phyloP scores from a whole-genome alignment of 35 echinoderm and acorn worm species.

The Hemicentrotus pulcherrimus region DNA sequence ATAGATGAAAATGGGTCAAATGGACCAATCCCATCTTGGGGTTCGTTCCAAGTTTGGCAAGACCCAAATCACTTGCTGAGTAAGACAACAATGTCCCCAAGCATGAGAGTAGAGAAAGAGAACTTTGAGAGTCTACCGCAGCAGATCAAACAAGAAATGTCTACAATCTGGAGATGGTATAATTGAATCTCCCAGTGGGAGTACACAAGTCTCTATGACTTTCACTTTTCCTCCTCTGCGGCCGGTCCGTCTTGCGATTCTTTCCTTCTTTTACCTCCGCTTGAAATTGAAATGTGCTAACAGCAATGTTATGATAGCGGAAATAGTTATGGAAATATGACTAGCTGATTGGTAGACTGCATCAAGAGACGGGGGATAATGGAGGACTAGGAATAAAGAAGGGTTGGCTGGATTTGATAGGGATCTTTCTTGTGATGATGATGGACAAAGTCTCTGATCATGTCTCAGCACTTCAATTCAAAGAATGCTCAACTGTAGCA shows the following conservation, averaged over 20 bases:
- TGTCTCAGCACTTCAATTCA: not conserved
- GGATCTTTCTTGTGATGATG: conserved; percentile 11
- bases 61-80: not conserved
- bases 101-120: not conserved
- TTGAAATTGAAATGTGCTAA: conserved; percentile 13
- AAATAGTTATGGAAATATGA: conserved; percentile 20
- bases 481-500: not conserved
- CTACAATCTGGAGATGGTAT: conserved; percentile 36
- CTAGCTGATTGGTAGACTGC: not conserved
- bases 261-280: not conserved
- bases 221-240: not conserved
- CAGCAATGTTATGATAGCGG: conserved; percentile 16
- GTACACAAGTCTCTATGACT: conserved; percentile 7
- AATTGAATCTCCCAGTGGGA: conserved; percentile 38
- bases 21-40: not conserved
- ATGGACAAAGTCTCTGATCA: not conserved
- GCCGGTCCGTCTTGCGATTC: not conserved
- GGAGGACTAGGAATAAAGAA: not conserved
- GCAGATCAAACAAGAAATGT: not conserved
- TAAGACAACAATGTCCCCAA: conserved; percentile 1
- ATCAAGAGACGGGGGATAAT: not conserved
- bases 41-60: not conserved
- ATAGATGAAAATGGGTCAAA: not conserved
- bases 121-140: not conserved
- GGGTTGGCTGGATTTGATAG: not conserved